Conservation (phyloP, 2,113 vertebrate species). For the Parotia lawesii region DNA sequence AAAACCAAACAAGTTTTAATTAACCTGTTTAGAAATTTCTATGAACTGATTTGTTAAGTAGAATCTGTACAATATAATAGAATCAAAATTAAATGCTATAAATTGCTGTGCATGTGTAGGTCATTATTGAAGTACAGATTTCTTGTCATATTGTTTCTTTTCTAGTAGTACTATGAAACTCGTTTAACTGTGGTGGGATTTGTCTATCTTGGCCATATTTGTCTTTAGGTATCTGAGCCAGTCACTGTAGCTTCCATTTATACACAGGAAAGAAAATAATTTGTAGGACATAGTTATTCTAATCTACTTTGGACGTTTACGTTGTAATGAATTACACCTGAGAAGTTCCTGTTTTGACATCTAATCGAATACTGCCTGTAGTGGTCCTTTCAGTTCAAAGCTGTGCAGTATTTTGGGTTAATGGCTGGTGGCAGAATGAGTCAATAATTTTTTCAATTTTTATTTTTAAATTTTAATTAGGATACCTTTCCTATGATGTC, state of each 20-base stretch:
- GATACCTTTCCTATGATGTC: conserved; percentile 88
- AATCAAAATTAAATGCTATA: not conserved
- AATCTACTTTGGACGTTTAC: not conserved
- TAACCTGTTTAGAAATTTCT: not conserved
- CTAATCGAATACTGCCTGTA: not conserved
- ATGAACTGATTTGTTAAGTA: not conserved
- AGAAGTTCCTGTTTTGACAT: not conserved
- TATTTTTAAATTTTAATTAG: conserved; percentile 69
- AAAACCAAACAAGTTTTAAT: not conserved
- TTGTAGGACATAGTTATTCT: not conserved
- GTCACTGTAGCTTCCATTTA: not conserved
- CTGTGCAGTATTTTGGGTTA: not conserved
- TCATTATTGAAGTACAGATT: not conserved
- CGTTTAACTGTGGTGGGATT: not conserved
- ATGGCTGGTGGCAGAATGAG: not conserved
- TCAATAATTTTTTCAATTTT: not conserved
- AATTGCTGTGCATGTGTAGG: not conserved
- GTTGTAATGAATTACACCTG: not conserved
- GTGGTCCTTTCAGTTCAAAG: not conserved
- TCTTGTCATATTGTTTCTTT: not conserved
- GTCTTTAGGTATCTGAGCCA: not conserved
- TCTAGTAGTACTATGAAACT: not conserved
- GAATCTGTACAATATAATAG: not conserved
- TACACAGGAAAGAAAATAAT: not conserved
- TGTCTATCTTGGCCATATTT: not conserved